These are phyloP conservation scores for Brenthis hecate DNA, from an alignment of 2,888 invertebrate genomes.

Conservation along the genomic window DNA sequence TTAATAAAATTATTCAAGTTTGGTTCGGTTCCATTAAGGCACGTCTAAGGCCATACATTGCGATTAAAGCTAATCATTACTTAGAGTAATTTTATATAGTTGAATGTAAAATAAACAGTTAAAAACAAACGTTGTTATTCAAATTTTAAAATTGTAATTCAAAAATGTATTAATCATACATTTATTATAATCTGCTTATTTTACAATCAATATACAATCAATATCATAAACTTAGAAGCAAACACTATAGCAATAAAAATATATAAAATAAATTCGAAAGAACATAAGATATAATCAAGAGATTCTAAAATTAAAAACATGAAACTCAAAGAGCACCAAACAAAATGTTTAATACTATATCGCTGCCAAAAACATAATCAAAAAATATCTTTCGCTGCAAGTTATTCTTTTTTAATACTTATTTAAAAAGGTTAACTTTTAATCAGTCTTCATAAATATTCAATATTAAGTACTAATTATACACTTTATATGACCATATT, in stretches of 20 bases:
- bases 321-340: conserved; percentile 34
- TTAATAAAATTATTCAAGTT: conserved; percentile 56
- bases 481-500: conserved; percentile 29
- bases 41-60: conserved; percentile 70
- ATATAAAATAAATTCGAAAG: conserved; percentile 38
- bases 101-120: conserved; percentile 25
- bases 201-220: conserved; percentile 8
- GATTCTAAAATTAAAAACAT: conserved; percentile 31
- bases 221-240: background rate
- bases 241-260: conserved; percentile 8
- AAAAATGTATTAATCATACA: no score
- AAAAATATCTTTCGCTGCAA: background rate
- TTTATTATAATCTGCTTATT: background rate
- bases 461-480: conserved; percentile 40
- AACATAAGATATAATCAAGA: conserved; percentile 13
- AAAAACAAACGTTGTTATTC: background rate
- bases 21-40: conserved; percentile 79
- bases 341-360: conserved; percentile 14
- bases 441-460: conserved; percentile 59
- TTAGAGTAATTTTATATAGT: conserved; percentile 32
- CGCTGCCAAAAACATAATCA: background rate
- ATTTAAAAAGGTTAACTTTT: conserved; percentile 40
- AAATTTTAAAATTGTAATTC: no score
- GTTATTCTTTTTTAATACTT: conserved; percentile 5
- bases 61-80: conserved; percentile 68